These are phyloP conservation scores for Oegoconia quadripuncta DNA, from an alignment of 2,888 invertebrate species.

Conservation along the genomic window DNA sequence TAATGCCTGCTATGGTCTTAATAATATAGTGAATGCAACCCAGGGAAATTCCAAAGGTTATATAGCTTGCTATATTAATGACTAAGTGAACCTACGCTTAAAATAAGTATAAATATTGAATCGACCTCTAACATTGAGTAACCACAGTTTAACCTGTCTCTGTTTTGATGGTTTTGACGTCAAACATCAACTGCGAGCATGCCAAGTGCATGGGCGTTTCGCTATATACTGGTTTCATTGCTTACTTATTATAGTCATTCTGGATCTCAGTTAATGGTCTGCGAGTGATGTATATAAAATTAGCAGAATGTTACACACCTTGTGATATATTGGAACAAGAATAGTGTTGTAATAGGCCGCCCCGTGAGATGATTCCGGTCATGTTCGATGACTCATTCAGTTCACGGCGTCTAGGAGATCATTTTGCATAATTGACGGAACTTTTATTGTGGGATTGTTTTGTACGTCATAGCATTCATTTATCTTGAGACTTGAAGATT, in stretches of 20 bases:
- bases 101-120: background rate
- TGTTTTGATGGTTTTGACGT: slow-evolving; percentile 40
- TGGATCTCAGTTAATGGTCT: slow-evolving; percentile 18
- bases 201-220: background rate
- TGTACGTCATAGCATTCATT: too few species aligned
- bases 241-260: background rate
- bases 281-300: background rate
- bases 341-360: slow-evolving; percentile 45
- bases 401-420: slow-evolving; percentile 4
- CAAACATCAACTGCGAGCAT: slow-evolving; percentile 17
- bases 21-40: background rate
- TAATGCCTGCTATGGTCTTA: background rate
- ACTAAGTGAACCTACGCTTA: slow-evolving; percentile 4
- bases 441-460: too few species aligned
- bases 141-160: slow-evolving; percentile 37
- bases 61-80: background rate
- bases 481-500: too few species aligned
- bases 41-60: background rate
- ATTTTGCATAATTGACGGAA: too few species aligned
- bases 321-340: slow-evolving; percentile 26
- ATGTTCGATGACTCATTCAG: slow-evolving; percentile 41
- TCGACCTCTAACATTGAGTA: slow-evolving; percentile 35
- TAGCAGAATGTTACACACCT: slow-evolving; percentile 5
- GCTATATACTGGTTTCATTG: background rate
- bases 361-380: slow-evolving; percentile 38